Conservation (phyloP, 2,113 vertebrate genomes). For the Thamnaconus septentrionalis region DNA sequence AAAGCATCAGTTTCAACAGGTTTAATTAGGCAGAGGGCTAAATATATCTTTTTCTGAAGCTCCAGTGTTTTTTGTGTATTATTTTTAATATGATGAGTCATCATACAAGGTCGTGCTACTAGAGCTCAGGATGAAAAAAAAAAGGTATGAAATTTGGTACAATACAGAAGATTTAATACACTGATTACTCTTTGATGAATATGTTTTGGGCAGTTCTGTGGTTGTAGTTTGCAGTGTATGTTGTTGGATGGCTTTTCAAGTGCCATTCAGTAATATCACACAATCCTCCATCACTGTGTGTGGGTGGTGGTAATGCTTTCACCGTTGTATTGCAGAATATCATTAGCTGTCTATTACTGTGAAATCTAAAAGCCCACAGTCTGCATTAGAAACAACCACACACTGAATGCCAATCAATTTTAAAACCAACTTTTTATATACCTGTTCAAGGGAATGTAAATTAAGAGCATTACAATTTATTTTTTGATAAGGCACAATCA, state of each 20-base stretch:
- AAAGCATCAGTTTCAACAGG: too few species aligned
- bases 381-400: background rate
- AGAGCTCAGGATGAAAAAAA: too few species aligned
- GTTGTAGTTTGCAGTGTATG: background rate
- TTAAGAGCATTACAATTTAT: conserved; percentile 17
- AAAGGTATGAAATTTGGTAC: too few species aligned
- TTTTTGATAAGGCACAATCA: conserved; percentile 54
- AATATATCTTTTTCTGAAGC: too few species aligned
- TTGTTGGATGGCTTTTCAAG: too few species aligned
- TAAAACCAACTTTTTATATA: conserved; percentile 52
- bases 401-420: background rate
- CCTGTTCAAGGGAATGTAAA: conserved; percentile 39
- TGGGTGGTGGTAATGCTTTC: background rate
- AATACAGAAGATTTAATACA: too few species aligned
- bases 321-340: background rate
- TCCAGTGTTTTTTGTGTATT: background rate
- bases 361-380: conserved; percentile 10
- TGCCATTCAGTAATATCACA: too few species aligned
- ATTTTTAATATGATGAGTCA: background rate
- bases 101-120: background rate
- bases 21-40: too few species aligned
- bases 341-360: background rate
- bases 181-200: too few species aligned
- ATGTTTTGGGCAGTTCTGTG: background rate
- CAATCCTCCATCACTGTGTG: background rate